A percentile compares a stretch with the other conserved stretches of the same genome.
Conservation (phyloP, 2,113 vertebrate species). For the Bettongia penicillata region DNA sequence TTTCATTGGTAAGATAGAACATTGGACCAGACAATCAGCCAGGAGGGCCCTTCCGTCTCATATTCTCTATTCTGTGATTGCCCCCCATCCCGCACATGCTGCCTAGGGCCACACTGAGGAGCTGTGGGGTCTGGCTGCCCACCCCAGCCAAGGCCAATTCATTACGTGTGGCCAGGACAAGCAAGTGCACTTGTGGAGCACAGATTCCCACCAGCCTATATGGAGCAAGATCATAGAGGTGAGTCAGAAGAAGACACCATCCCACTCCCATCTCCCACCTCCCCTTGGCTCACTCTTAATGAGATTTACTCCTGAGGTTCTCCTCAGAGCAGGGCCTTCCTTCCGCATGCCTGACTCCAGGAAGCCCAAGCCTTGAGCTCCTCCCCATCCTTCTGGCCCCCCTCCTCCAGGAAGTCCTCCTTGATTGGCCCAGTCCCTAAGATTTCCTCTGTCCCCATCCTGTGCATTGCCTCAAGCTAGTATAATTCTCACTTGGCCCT, state of each 20-base stretch:
- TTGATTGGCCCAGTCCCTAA: not conserved
- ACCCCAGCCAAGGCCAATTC: slow-evolving; percentile 90
- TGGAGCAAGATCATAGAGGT: slow-evolving; percentile 93
- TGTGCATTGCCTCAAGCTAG: not conserved
- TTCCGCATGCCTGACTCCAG: not conserved
- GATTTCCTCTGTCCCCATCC: not conserved
- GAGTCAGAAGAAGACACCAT: not conserved
- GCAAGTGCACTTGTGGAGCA: slow-evolving; percentile 91
- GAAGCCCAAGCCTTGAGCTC: not conserved
- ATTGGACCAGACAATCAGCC: not conserved
- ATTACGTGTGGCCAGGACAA: slow-evolving; percentile 92
- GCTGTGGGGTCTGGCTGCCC: slow-evolving; percentile 92
- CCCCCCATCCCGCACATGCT: not conserved
- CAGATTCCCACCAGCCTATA: slow-evolving; percentile 88
- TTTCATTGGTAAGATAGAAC: not conserved
- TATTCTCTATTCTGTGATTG: fast-evolving
- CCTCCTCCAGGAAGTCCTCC: not conserved
- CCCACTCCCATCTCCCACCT: too few relatives aligned
- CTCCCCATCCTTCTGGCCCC: not conserved
- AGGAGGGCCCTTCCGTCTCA: not conserved
- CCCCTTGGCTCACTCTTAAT: not conserved
- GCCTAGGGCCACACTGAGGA: slow-evolving; percentile 92
- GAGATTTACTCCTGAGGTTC: not conserved
- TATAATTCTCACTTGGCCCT: not conserved
- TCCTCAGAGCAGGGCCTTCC: not conserved